A percentile compares a stretch with the other conserved stretches of the same genome.
phyloP scores from a whole-genome alignment of 2,797 vertebrate species.

The Remorina albescens region DNA sequence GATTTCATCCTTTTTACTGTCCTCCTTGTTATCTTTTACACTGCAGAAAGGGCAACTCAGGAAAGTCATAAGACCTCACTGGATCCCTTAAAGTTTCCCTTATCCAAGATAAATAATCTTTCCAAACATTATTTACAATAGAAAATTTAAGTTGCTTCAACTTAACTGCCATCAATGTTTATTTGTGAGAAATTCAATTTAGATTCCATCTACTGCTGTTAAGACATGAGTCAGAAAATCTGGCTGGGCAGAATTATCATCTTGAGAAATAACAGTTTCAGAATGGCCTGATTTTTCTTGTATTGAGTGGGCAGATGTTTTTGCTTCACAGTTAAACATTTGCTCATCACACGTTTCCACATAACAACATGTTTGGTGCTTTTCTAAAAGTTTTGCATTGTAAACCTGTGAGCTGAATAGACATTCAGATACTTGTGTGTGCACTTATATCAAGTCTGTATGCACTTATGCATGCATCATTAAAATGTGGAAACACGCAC shows the following conservation, averaged over 20 bases:
- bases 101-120: neutral
- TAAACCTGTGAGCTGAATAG: slow-evolving; percentile 24
- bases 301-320: slow-evolving; percentile 17
- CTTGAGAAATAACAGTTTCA: neutral
- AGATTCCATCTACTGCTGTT: neutral
- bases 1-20: slow-evolving; percentile 44
- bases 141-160: neutral
- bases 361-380: neutral
- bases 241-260: neutral
- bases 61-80: neutral
- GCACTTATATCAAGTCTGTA: slow-evolving; percentile 26
- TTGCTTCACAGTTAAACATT: slow-evolving; percentile 9
- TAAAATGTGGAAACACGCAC: slow-evolving; percentile 47
- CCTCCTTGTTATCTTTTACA: slow-evolving; percentile 38
- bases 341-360: neutral
- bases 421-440: slow-evolving; percentile 13
- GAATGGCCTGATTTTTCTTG: slow-evolving; percentile 12
- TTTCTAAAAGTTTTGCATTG: slow-evolving; percentile 12
- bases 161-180: slow-evolving; percentile 1
- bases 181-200: neutral
- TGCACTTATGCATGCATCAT: slow-evolving; percentile 40
- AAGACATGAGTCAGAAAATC: neutral
- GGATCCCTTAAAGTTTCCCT: neutral
- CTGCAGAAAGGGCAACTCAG: slow-evolving; percentile 13
- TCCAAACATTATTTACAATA: neutral